These are phyloP conservation scores for Abrostola tripartita DNA, from an alignment of 2,888 invertebrate genomes.

Conservation along the genomic window DNA sequence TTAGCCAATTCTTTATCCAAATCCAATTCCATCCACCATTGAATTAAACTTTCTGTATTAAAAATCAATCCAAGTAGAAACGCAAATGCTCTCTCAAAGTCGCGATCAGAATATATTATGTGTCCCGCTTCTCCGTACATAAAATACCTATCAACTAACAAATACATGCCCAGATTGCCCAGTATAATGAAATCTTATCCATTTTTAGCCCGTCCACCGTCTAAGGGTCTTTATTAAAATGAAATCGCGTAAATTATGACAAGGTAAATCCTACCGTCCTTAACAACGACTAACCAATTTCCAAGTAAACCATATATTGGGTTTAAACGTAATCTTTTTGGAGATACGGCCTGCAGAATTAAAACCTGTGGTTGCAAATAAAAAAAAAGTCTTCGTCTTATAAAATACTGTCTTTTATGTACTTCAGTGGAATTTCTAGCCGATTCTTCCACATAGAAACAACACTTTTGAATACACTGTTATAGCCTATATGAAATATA, in stretches of 20 bases:
- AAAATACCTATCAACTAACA: background rate
- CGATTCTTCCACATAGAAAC: too few species aligned
- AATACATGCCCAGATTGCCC: background rate
- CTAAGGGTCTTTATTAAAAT: constrained; percentile 44
- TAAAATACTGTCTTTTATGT: too few species aligned
- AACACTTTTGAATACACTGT: too few species aligned
- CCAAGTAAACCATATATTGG: constrained; percentile 48
- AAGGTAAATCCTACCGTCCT: constrained; percentile 39
- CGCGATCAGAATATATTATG: too few species aligned
- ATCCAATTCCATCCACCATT: too few species aligned
- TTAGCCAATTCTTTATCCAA: too few species aligned
- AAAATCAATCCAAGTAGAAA: too few species aligned
- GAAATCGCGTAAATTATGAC: constrained; percentile 51
- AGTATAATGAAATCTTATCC: constrained; percentile 30
- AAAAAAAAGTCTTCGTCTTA: too few species aligned
- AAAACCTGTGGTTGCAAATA: background rate
- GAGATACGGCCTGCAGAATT: background rate
- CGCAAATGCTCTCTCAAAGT: too few species aligned
- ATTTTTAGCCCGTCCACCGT: constrained; percentile 23
- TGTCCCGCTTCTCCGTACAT: background rate
- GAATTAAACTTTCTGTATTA: too few species aligned
- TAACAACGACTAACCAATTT: constrained; percentile 34
- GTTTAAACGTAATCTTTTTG: constrained; percentile 43
- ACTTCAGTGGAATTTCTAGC: too few species aligned
- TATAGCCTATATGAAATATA: too few species aligned